Base-by-base conservation (phyloP, 2,797 vertebrate genomes). In the Pseudocheirus occidentalis region DNA sequence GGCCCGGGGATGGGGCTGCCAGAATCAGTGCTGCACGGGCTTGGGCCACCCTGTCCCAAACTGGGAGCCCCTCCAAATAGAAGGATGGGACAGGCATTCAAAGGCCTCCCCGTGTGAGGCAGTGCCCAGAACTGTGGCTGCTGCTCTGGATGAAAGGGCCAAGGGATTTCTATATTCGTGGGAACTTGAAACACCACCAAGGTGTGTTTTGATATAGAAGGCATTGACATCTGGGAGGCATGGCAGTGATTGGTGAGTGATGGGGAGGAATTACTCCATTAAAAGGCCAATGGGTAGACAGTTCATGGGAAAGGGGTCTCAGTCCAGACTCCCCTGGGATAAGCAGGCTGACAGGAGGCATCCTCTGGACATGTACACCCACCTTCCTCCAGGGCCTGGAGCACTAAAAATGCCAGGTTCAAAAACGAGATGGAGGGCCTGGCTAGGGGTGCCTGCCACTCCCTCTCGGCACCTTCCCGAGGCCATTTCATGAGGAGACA, bases 211-310 rank as follows among this genome's bases (percentile, higher is more conserved):
- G 59, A 34, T 34, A 62, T 5, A 14, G 59, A 95, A 96, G 97
- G 90, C 28, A 97, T 97, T 97, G 97, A 97, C 96, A 98, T 97
- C 98, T 3, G 27, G 98, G 98, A 98, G 98, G 98, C 97, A 98
- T 59, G 97, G 81, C 46, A 97, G 96, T 98, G 98, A 98, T 98
- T 98, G 98, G 97, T 98, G 98, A 98, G 98, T 98, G 98, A 97
- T 97, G 97, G 14, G 55, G 97, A 97, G 97, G 96, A 97, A 93
- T 94, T 97, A 62, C 31, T 62, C 34, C 59, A 14, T 62, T 62
- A 62, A 34, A 62, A 31, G 59, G 31, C 13, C 59, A 34, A 16
- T 16, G 59, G 31, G 59, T 34, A 31, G 12, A 62, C 34, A 31
- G 13, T 5, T 62, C 12, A 62, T 0, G 0, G 11, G 59, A 62